Base-by-base conservation (phyloP, 30 jellyfish, hydroid and myxozoan genomes). In the Calvadosia cruxmelitensis region DNA sequence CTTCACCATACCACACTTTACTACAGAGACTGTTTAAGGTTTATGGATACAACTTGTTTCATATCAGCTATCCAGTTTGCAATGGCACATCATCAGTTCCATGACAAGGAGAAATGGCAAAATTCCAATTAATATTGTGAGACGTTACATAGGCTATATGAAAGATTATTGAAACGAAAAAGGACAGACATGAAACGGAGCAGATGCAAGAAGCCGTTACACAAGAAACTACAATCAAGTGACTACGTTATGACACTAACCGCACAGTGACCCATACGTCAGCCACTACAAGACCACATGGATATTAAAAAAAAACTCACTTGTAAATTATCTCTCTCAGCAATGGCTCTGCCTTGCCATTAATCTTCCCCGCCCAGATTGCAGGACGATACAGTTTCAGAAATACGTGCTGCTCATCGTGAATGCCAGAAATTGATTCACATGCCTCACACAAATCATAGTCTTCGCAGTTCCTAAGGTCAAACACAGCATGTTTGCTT, bases 381-480 rank as follows among this genome's bases (percentile, higher is more conserved):
- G 94, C 77, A 2, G 96, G 96, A 49, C 34, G 52, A 53, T 80
- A 73, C 15, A 87, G 29, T 66, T 87, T 87, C 52, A 87, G 33
- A 57, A 87, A 87, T 53, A 79, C 94, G 66, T 87, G 96, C 3
- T 83, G 73, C 13, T 71, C 88, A 36, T 80, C 85, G 63, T 87
- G 96, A 20, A 87, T 42, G 3, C 94, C 93, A n/a, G 64, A 88
- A 2, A 63, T 48, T 3, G 74, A 80, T 52, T 87, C 96, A 63
- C 96, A 87, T 7, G 48, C 66, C 66, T 76, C 94, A 67, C 96
- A 87, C 0, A 87, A 74, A 48, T 87, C 96, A 71, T 79, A 87
- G 62, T 87, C 96, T 33, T 80, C 64, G 78, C 96, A 87, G 52
- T 87, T 87, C 33, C 96, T 86, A 50, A 30, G 70, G 49, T 2